Evolutionary conservation across 2,888 invertebrate genomes (phyloP), one percentile per base, ranked within the genome.

Genomic region (Melieria picta): DNA sequence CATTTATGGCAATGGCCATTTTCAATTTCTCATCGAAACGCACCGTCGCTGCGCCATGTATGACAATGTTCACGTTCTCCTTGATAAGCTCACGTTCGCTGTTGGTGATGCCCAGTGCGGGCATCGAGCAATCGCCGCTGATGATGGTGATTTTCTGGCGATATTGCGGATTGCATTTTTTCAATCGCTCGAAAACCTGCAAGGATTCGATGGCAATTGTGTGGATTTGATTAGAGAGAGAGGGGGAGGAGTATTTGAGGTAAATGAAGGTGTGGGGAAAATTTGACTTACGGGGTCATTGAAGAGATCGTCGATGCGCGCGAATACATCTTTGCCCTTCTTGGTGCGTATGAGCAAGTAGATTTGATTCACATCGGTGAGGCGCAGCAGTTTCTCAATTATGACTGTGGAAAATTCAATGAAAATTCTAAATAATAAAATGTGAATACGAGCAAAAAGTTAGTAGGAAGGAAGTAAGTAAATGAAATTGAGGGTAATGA

Each of bases 21-120:
- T 90, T 90, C n/a, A 94, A 87, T 65, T 90, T 90, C 83, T 94
- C 94, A 84, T 93, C 92, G 81, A 94, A 94, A 5, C 86, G 81
- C 7, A 98, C 95, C 0, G 97, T 98, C 2, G 98, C 98, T 0
- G 98, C 98, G 10, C 94, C 94, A 83, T 98, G 97, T 85, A 98
- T 94, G 2, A 92, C 89, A 77, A 92, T 88, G 80, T 91, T 89
- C 42, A 85, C 84, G 72, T 85, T 85, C 72, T 86, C 83, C 74
- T 80, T 81, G 48, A 88, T 78, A n/a, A 82, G 77, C 65, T 82
- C 82, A 43, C 86, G 83, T 75, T 88, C 87, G 50, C 80, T 79
- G 3, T 78, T 68, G 3, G 84, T 82, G 57, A 88, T 84, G 61
- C 88, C 88, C 71, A 88, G 73, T 0, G 79, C 83, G 0, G 85